Conservation (phyloP, 2,113 vertebrate genomes). For the Boleophthalmus pectinirostris region DNA sequence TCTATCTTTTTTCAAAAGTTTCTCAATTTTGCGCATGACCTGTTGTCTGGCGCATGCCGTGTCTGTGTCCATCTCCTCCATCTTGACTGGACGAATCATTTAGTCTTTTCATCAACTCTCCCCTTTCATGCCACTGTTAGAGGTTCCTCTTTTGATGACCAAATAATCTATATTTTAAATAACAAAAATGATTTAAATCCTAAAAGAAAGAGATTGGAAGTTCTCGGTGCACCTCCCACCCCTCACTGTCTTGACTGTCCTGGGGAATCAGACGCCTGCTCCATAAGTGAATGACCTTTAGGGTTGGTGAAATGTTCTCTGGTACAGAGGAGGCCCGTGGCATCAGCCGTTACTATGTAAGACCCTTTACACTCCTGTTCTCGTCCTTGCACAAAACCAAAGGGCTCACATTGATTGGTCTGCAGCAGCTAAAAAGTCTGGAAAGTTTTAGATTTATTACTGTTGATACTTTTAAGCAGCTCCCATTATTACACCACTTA, state of each 20-base stretch:
- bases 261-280: slow-evolving; percentile 72
- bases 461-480: slow-evolving; percentile 35
- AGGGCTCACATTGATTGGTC: slow-evolving; percentile 42
- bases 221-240: slow-evolving; percentile 75
- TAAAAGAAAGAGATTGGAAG: slow-evolving; percentile 68
- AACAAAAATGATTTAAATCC: slow-evolving; percentile 57
- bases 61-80: slow-evolving; percentile 79
- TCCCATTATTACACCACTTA: slow-evolving; percentile 35
- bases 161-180: slow-evolving; percentile 56
- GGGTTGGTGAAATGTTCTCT: slow-evolving; percentile 80
- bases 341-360: slow-evolving; percentile 82
- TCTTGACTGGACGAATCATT: slow-evolving; percentile 77
- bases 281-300: slow-evolving; percentile 74
- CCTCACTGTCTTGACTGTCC: slow-evolving; percentile 80
- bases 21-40: slow-evolving; percentile 85
- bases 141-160: slow-evolving; percentile 84
- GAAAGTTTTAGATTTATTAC: slow-evolving; percentile 35
- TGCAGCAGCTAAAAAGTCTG: slow-evolving; percentile 20
- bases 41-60: slow-evolving; percentile 88
- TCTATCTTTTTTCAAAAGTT: slow-evolving; percentile 33
- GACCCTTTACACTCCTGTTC: slow-evolving; percentile 79
- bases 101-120: slow-evolving; percentile 79
- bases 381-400: slow-evolving; percentile 48
- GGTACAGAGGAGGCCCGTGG: slow-evolving; percentile 81
- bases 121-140: slow-evolving; percentile 82